phyloP scores from a whole-genome alignment of 2,797 vertebrate species.

The Botia kubotai region DNA sequence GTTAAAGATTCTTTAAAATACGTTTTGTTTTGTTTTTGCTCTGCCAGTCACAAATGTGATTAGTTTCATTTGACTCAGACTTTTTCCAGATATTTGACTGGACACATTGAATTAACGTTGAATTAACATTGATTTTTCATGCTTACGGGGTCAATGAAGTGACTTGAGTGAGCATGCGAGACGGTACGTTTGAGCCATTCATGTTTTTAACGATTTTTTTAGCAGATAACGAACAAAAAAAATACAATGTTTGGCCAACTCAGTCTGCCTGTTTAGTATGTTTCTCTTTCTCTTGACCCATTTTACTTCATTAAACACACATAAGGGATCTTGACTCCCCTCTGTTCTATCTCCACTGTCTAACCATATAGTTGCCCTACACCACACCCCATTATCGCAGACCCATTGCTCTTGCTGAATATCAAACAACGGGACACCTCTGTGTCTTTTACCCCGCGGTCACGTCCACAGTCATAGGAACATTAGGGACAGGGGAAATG shows the following conservation, averaged over 20 bases:
- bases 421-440: conserved; percentile 50
- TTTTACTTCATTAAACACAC: conserved; percentile 42
- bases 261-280: not conserved
- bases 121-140: not conserved
- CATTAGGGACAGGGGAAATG: conserved; percentile 34
- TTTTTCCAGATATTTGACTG: not conserved
- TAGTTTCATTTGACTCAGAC: no score
- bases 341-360: conserved; percentile 30
- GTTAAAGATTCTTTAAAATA: no score
- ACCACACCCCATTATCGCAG: conserved; percentile 25
- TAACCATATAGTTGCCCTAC: conserved; percentile 3
- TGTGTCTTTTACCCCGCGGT: conserved; percentile 37
- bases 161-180: not conserved
- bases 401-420: conserved; percentile 36
- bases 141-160: not conserved
- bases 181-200: not conserved
- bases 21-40: not conserved
- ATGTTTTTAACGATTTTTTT: not conserved
- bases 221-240: not conserved
- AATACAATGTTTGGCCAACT: conserved; percentile 15
- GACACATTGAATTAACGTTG: not conserved
- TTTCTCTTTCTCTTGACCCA: not conserved
- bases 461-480: conserved; percentile 33
- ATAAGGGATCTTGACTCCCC: conserved; percentile 22
- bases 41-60: not conserved